Percentiles rank a stretch among this genome's conserved stretches.
phyloP scores from a whole-genome alignment of 2,113 vertebrate species.

The Phrynosoma blainvillii region DNA sequence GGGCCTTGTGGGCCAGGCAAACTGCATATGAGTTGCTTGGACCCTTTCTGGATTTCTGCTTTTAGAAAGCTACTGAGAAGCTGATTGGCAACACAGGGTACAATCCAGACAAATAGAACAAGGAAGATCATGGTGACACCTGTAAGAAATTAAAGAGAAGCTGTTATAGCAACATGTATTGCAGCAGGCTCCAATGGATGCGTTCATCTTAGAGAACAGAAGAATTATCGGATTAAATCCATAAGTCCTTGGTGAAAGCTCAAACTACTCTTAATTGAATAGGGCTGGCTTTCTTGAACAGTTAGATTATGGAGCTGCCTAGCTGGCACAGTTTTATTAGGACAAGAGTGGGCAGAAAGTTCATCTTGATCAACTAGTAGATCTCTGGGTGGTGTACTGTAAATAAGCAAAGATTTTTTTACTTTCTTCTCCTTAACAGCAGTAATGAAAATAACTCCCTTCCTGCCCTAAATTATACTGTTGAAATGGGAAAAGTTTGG shows the following conservation, averaged over 20 bases:
- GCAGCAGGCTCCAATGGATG: rapidly evolving
- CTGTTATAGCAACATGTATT: rapidly evolving
- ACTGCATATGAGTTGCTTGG: conserved; percentile 88
- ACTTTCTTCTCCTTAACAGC: not conserved
- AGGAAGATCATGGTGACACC: conserved; percentile 81
- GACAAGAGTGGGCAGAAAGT: not conserved
- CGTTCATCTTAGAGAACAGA: too few relatives aligned
- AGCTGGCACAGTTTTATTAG: not conserved
- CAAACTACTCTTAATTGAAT: not conserved
- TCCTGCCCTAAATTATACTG: not conserved
- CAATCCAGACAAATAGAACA: conserved; percentile 78
- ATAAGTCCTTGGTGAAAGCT: not conserved
- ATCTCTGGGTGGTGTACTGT: not conserved
- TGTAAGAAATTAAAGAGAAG: conserved; percentile 49
- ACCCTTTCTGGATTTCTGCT: conserved; percentile 76
- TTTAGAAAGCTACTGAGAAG: conserved; percentile 72
- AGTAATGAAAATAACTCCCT: not conserved
- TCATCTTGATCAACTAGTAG: not conserved
- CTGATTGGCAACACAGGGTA: conserved; percentile 80
- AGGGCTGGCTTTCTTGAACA: not conserved
- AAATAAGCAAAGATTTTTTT: not conserved
- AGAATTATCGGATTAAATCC: not conserved
- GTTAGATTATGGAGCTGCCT: not conserved
- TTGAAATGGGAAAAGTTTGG: not conserved
- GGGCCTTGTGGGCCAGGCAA: conserved; percentile 88